These are phyloP conservation scores for Podarcis raffonei DNA, from an alignment of 2,113 vertebrate species.

Conservation along the genomic window DNA sequence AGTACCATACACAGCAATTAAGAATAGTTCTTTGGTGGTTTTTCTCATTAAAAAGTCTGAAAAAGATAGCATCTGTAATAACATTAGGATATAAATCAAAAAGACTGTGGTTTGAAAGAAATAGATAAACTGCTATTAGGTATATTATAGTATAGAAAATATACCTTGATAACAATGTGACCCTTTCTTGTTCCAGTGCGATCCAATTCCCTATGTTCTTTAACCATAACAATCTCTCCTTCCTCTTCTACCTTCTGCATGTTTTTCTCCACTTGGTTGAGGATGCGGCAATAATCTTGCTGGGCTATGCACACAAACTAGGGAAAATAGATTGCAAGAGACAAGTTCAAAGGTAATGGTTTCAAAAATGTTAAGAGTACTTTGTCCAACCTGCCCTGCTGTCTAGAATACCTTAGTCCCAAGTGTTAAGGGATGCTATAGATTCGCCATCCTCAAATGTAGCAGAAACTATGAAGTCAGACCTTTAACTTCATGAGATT, in stretches of 20 bases:
- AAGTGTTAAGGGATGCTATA: background rate
- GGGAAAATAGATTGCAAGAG: slow-evolving; percentile 51
- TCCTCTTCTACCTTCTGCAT: slow-evolving; percentile 99
- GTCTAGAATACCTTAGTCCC: background rate
- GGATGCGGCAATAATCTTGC: slow-evolving; percentile 98
- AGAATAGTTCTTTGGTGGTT: background rate
- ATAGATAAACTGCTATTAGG: background rate
- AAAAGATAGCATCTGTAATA: background rate
- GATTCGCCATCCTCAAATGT: background rate
- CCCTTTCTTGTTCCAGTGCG: slow-evolving; percentile 98
- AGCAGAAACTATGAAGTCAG: background rate
- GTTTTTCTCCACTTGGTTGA: slow-evolving; percentile 99
- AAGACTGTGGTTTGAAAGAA: background rate
- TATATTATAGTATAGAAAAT: background rate
- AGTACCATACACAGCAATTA: background rate
- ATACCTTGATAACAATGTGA: slow-evolving; percentile 98
- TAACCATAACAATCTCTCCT: slow-evolving; percentile 99
- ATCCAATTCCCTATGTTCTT: slow-evolving; percentile 96
- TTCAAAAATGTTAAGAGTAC: background rate
- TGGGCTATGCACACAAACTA: slow-evolving; percentile 99
- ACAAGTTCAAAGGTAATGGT: background rate
- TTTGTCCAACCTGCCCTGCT: background rate
- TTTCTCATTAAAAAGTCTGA: background rate
- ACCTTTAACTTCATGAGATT: background rate
- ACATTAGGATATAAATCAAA: background rate